phyloP scores from a whole-genome alignment of 2,888 invertebrate species.

The Sinhomidia bicolor region DNA sequence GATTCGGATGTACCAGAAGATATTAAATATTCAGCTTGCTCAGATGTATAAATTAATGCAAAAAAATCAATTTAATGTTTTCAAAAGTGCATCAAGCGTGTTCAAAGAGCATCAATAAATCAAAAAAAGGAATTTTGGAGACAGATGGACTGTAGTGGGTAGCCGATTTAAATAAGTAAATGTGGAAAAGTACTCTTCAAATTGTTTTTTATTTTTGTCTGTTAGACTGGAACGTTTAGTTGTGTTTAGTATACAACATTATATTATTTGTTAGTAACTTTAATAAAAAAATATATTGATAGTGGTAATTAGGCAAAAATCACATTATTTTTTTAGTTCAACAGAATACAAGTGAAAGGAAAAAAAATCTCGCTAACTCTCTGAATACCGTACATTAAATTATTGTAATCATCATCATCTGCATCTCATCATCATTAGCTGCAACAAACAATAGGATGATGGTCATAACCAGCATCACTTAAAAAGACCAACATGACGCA shows the following conservation, averaged over 20 bases:
- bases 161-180: too few relatives aligned
- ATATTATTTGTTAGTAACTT: too few relatives aligned
- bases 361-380: neutral
- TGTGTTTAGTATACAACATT: too few relatives aligned
- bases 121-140: neutral
- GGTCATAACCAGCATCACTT: slow-evolving; percentile 29
- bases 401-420: slow-evolving; percentile 59
- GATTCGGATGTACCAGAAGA: too few relatives aligned
- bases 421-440: slow-evolving; percentile 47
- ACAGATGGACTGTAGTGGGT: neutral
- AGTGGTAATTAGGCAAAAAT: slow-evolving; percentile 44
- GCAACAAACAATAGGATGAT: slow-evolving; percentile 44
- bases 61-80: too few relatives aligned
- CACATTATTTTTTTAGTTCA: slow-evolving; percentile 43
- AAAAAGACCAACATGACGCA: slow-evolving; percentile 44
- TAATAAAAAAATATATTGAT: neutral
- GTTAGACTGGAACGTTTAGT: too few relatives aligned
- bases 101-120: too few relatives aligned
- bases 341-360: neutral
- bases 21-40: too few relatives aligned
- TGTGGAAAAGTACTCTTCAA: too few relatives aligned
- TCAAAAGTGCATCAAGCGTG: too few relatives aligned
- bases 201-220: too few relatives aligned
- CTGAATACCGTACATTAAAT: slow-evolving; percentile 47
- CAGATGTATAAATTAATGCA: too few relatives aligned